phyloP scores from a whole-genome alignment of 2,113 vertebrate species.

The Elephas maximus region DNA sequence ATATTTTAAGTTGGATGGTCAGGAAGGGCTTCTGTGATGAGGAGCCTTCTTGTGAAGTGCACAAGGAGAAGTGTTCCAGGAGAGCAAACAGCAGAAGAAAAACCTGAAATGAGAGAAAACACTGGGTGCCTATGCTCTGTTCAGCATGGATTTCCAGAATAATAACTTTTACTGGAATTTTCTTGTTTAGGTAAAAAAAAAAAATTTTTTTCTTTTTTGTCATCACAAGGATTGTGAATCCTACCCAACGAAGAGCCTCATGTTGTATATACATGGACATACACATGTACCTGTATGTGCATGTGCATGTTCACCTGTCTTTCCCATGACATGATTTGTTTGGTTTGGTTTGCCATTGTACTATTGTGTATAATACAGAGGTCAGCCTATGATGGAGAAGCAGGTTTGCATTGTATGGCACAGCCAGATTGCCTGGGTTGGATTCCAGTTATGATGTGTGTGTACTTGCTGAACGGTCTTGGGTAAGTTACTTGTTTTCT shows the following conservation, averaged over 20 bases:
- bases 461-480: rapidly evolving
- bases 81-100: neutral
- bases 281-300: rapidly evolving
- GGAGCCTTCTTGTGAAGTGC: neutral
- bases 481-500: too few relatives aligned
- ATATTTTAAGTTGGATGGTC: neutral
- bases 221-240: neutral
- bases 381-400: neutral
- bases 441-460: neutral
- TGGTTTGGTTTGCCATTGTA: neutral
- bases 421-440: neutral
- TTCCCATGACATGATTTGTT: neutral
- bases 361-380: neutral
- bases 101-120: neutral
- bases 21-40: neutral
- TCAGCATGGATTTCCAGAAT: neutral
- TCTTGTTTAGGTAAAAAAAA: neutral
- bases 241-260: neutral
- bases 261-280: neutral
- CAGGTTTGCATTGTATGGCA: too few relatives aligned
- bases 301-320: neutral
- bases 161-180: neutral
- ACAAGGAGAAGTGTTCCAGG: neutral
- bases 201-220: neutral
- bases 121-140: neutral